phyloP scores from a whole-genome alignment of 1,140 invertebrate genomes.

The Akabosia matsudoensis region DNA sequence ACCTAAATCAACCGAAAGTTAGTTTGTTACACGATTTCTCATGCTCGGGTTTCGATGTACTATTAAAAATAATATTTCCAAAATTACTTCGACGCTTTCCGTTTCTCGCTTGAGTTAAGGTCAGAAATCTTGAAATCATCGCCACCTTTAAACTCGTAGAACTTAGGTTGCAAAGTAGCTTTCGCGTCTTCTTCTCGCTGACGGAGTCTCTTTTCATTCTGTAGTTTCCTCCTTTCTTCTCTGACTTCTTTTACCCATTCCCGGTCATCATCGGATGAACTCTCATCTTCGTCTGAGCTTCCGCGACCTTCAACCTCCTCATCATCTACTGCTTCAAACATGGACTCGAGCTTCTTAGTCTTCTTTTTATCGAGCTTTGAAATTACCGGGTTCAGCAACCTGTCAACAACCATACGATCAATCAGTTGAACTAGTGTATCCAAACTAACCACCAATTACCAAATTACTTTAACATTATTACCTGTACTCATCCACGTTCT shows the following conservation, averaged over 20 bases:
- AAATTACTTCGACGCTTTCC: slow-evolving; percentile 52
- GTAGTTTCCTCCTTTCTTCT: slow-evolving; percentile 63
- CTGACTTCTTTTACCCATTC: slow-evolving; percentile 75
- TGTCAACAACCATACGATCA: too few species aligned
- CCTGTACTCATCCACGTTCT: slow-evolving; percentile 76
- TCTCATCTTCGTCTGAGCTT: slow-evolving; percentile 52
- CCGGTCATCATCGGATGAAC: slow-evolving; percentile 70
- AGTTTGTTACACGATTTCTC: too few species aligned
- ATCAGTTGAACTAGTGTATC: slow-evolving; percentile 12
- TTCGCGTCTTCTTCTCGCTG: slow-evolving; percentile 43
- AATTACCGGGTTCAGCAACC: slow-evolving; percentile 82
- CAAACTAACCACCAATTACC: slow-evolving; percentile 28
- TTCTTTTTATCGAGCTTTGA: slow-evolving; percentile 70
- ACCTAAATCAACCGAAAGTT: slow-evolving; percentile 53
- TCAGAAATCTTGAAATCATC: slow-evolving; percentile 58
- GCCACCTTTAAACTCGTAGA: slow-evolving; percentile 65
- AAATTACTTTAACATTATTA: slow-evolving; percentile 43
- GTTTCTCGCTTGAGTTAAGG: slow-evolving; percentile 50
- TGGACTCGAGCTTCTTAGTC: slow-evolving; percentile 57
- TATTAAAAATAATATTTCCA: slow-evolving; percentile 5
- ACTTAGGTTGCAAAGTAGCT: slow-evolving; percentile 55
- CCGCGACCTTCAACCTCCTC: slow-evolving; percentile 51
- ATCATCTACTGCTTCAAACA: slow-evolving; percentile 55
- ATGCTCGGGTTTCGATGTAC: too few species aligned
- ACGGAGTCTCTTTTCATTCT: slow-evolving; percentile 52